Evolutionary conservation across 2,888 invertebrate genomes (phyloP), one percentile per base, ranked within the genome.

Genomic region (Dichetophora obliterata): DNA sequence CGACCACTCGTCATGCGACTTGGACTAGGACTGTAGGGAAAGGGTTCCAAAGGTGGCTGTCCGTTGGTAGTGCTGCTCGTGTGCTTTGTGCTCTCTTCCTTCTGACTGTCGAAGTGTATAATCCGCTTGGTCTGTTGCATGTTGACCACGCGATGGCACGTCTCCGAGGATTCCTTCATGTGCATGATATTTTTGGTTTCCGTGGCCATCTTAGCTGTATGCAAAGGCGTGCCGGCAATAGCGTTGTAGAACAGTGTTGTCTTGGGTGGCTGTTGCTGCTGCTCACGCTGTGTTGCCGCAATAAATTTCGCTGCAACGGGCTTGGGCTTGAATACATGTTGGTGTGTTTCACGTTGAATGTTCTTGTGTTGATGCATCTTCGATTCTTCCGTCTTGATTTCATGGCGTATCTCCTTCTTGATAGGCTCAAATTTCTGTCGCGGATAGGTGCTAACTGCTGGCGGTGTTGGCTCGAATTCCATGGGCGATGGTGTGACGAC

Each of bases 171-270:
- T 84, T 94, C 94, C 80, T 93, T 92, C 90, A 93, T 93, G 82
- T 93, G 91, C 86, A 94, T 92, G n/a, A 92, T 91, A 82, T 93
- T 93, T 75, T 92, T 93, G 3, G 92, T 92, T 87, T 94, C 93
- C 0, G 92, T 92, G 68, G 93, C 93, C 70, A 93, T 89, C 76
- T 89, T 87, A 0, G 93, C 92, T 81, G 91, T 92, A 72, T 92
- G 92, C 83, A 91, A 90, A 0, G 92, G 92, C 16, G 90, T 87
- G 14, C 91, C 91, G 0, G 92, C 91, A 16, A 91, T 90, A 0
- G 91, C 91, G 78, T 90, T 91, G 88, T 91, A 91, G 88, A 88
- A 92, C 88, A 89, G 91, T 66, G 90, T 91, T 0, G 87, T 86
- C 76, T 90, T 91, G 3, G 90, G 75, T n/a, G 78, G 80, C 43